Evolutionary conservation across 1,140 invertebrate species (phyloP), one percentile per base, ranked within the genome.

Genomic region (Penaeus chinensis): DNA sequence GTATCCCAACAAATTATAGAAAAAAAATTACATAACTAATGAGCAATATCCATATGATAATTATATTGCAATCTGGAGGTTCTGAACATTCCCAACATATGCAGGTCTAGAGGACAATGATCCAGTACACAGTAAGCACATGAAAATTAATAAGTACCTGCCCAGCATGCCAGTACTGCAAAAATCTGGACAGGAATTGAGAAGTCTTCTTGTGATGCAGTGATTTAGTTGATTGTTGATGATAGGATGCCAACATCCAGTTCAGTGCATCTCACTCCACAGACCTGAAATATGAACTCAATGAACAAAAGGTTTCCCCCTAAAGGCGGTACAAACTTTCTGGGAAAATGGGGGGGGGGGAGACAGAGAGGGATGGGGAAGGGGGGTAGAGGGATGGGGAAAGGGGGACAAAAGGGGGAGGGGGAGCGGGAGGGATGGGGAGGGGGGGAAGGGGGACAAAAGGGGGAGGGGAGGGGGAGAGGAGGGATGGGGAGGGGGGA

Each of bases 151-250:
- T 65, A 42, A 82, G 81, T 82, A 82, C 81, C 81, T 82, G 81
- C 81, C 81, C 81, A 82, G 81, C 32, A 82, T 82, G 81, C 81
- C 81, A 82, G 65, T 65, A 82, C 81, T 82, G 81, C 81, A 82
- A 82, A 82, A n/a, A 82, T 82, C 81, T 82, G 81, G 81, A 82
- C 81, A 82, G 81, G 81, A 61, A 60, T 60, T 24, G 47, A 60
- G 19, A 79, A 60, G 77, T 24, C n/a, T 61, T 60, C 24, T 27
- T 74, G 71, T 74, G 27, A 74, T 74, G 71, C 71, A 27, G 42
- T 32, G 42, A 74, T 27, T 74, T 32, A 74, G 27, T 32, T 27
- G 27, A 74, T 37, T 74, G 42, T 74, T 37, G 27, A 32, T 74
- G 27, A 37, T 19, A 27, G 71, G 27, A 13, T 74, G 27, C 20